Evolutionary conservation across 2,797 vertebrate species (phyloP), one percentile per base, ranked within the genome.

Genomic region (Phataginus tricuspis): DNA sequence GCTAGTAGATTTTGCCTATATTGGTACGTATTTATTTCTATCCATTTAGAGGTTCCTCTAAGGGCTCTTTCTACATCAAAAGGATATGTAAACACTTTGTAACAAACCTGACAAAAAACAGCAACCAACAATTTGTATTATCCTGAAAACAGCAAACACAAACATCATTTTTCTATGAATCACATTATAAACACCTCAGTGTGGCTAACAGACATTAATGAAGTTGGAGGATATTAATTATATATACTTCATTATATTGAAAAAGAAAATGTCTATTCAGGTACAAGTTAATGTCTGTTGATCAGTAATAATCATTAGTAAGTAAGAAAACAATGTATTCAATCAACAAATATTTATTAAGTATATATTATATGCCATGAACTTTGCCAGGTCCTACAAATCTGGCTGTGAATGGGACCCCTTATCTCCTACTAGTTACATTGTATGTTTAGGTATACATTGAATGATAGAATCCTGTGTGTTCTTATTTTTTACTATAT

Each of bases 21-120:
- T 85, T 85, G 57, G 31, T 64, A 63, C 39, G 79, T 57, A 51
- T 77, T 87, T 96, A 64, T 90, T 90, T 92, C 23, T 75, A 53
- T 68, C 13, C 51, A 39, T 66, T 90, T 92, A 84, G 11, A 61
- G 64, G 29, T 51, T 94, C 37, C 75, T 74, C 45, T 71, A 59
- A 82, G 15, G 45, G 34, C 13, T 75, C 31, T 77, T 51, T 55
- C 29, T 31, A 92, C 13, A 85, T 75, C 31, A 83, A 91, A 92
- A 94, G 29, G 10, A 53, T 63, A 74, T 31, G 27, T 63, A 89
- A 96, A 77, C 59, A 61, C 27, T 87, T 93, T 87, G 39, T 4
- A 57, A 94, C 21, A 66, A 72, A 63, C n/a, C 21, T 53, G 39
- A 84, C 82, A 59, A 45, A 92, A 68, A 95, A 77, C 21, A 27